Evolutionary conservation across 1,140 invertebrate species (phyloP).

Genomic region (Trachymyrmex cornetzi): DNA sequence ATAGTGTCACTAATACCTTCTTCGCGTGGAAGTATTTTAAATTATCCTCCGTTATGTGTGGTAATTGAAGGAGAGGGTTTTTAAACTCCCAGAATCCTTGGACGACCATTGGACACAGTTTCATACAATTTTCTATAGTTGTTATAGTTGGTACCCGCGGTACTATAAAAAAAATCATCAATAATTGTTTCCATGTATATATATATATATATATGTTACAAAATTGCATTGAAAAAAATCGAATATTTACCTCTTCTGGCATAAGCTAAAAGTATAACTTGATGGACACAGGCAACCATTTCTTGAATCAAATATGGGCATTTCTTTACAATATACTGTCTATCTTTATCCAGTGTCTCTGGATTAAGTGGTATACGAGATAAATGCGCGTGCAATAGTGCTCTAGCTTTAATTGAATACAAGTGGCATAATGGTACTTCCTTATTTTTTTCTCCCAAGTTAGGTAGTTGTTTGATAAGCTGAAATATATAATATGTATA

Average conservation of each 20-base stretch:
- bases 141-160: conserved; percentile 95
- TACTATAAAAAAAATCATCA: conserved; percentile 88
- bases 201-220: conserved; percentile 12
- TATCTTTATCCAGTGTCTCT: conserved; percentile 94
- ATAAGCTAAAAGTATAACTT: conserved; percentile 96
- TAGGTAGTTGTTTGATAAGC: conserved; percentile 96
- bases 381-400: conserved; percentile 97
- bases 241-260: conserved; percentile 92
- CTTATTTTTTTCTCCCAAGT: conserved; percentile 97
- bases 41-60: conserved; percentile 97
- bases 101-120: conserved; percentile 97
- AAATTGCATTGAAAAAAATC: conserved; percentile 15
- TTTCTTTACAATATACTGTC: conserved; percentile 96
- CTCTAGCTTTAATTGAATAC: conserved; percentile 99
- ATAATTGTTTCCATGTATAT: background rate
- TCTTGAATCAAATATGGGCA: conserved; percentile 98
- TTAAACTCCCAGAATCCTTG: conserved; percentile 98
- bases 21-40: conserved; percentile 96
- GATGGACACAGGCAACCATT: conserved; percentile 98
- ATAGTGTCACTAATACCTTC: conserved; percentile 87
- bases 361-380: conserved; percentile 93
- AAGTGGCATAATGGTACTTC: conserved; percentile 96
- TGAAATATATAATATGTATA: conserved; percentile 84
- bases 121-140: conserved; percentile 99
- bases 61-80: conserved; percentile 97